Conservation (phyloP, 2,113 vertebrate genomes). For the Columba livia region DNA sequence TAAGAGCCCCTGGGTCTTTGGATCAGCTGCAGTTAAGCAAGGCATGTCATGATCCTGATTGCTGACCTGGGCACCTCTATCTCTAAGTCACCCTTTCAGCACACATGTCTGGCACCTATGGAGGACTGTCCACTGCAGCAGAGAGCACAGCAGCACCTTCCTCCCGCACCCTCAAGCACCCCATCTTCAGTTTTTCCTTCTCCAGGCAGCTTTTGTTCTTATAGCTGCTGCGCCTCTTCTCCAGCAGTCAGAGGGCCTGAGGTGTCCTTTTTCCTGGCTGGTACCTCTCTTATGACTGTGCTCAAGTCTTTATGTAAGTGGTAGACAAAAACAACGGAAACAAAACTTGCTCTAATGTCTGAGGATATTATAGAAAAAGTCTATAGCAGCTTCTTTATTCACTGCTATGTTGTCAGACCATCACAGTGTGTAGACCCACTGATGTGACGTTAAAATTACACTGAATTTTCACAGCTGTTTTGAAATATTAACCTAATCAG, state of each 20-base stretch:
- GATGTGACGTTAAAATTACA: background rate
- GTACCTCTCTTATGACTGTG: background rate
- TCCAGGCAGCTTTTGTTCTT: background rate
- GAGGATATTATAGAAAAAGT: background rate
- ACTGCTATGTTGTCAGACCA: background rate
- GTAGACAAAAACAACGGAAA: background rate
- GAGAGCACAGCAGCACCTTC: background rate
- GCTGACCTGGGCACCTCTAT: background rate
- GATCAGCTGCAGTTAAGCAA: background rate
- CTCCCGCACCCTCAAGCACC: background rate
- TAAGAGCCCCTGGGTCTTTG: background rate
- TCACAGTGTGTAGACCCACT: background rate
- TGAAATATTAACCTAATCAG: background rate
- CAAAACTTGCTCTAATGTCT: background rate
- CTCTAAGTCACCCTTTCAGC: background rate
- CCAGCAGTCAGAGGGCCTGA: background rate
- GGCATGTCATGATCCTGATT: background rate
- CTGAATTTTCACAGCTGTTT: background rate
- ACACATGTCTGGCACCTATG: background rate
- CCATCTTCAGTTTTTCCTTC: background rate
- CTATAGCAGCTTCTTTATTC: background rate
- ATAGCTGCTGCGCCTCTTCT: background rate
- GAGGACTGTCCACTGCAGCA: background rate
- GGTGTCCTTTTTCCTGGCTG: background rate
- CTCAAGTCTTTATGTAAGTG: background rate